Base-by-base conservation (phyloP, 2,113 vertebrate species). In the Egretta garzetta region DNA sequence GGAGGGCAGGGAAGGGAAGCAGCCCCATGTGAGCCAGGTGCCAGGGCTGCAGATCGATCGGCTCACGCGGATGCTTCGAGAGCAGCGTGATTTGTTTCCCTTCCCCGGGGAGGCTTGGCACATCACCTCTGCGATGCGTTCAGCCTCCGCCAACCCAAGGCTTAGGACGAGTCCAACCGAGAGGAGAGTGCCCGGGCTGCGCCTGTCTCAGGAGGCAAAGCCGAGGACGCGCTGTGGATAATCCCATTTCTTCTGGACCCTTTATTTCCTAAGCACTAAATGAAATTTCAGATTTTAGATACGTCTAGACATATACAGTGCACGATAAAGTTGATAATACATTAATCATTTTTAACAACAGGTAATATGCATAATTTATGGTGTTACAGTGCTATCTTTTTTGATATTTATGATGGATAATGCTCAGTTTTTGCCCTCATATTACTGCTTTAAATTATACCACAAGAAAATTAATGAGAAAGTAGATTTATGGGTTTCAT, bases 401-500 rank as follows among this genome's bases (percentile, higher is more conserved):
- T 99, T 99, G 99, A 99, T 99, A 99, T 99, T 99, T 99, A 99
- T 99, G 99, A 99, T 99, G 99, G 99, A 99, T 99, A 99, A 99
- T 99, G 98, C 98, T 98, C 98, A 98, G 97, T 98, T 99, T 98
- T 98, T 97, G 98, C 98, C 97, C 98, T 98, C 98, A 99, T 99
- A 99, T 99, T 99, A 99, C 98, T 98, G 98, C 98, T 98, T 99
- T 99, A 99, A 99, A 99, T 99, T 99, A 99, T 99, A 99, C 99
- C 98, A 98, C 98, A 98, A 97, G 98, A 98, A 98, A 99, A 99
- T 99, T 99, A 99, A 99, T 99, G 99, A 99, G 99, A 99, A 99
- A 99, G 98, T 99, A 99, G 99, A 99, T 99, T 99, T 99, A 99
- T 99, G 99, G 98, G 98, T 99, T 99, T 99, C 99, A 99, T 99